phyloP scores from a whole-genome alignment of 2,113 vertebrate genomes.

The Rana temporaria region DNA sequence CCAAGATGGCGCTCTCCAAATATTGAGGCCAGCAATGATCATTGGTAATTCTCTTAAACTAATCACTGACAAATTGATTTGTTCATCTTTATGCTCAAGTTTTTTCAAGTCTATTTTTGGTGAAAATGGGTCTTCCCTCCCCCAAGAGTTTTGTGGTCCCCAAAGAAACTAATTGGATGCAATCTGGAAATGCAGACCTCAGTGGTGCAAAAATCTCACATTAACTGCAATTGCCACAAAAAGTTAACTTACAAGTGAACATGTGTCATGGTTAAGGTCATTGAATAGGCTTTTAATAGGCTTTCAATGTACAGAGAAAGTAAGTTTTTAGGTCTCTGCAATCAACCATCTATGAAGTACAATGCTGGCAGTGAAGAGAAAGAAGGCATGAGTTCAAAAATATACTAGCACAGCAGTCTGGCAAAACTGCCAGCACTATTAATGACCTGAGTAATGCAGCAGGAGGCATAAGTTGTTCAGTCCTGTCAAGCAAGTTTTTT shows the following conservation, averaged over 20 bases:
- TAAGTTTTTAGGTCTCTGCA: neutral
- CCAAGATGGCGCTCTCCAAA: too few relatives aligned
- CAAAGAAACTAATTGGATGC: neutral
- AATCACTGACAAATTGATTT: too few relatives aligned
- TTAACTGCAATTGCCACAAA: too few relatives aligned
- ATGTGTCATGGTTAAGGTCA: too few relatives aligned
- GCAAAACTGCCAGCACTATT: conserved; percentile 8
- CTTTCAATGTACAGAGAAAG: neutral
- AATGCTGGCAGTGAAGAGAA: conserved; percentile 19
- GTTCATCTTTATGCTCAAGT: too few relatives aligned
- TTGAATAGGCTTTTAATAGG: too few relatives aligned
- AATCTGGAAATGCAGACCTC: neutral
- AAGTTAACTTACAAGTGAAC: too few relatives aligned
- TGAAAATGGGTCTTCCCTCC: neutral
- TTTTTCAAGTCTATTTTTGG: too few relatives aligned
- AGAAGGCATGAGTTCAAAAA: conserved; percentile 12
- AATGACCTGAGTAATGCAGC: conserved; percentile 20
- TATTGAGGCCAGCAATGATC: too few relatives aligned
- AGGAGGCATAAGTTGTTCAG: neutral
- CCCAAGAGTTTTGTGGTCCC: neutral
- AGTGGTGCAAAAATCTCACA: too few relatives aligned
- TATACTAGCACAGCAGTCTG: neutral
- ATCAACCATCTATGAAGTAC: neutral
- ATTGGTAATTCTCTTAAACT: too few relatives aligned
- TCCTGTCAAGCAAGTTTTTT: neutral